phyloP scores from a whole-genome alignment of 1,140 invertebrate genomes.

The Episyrphus balteatus region DNA sequence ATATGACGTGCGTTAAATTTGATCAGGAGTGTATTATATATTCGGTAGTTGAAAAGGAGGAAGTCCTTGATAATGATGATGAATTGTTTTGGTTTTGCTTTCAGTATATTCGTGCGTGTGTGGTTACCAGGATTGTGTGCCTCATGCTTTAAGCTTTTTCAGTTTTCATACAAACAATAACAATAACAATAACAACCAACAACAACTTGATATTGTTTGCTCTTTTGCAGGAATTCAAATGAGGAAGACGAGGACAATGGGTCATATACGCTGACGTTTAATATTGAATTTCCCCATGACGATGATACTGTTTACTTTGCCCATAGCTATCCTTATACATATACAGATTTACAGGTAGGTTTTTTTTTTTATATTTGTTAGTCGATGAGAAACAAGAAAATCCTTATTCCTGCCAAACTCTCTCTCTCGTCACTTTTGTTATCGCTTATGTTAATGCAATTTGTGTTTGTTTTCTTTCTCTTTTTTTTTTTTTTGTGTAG shows the following conservation, averaged over 20 bases:
- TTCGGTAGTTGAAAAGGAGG: too few species aligned
- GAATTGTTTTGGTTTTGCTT: too few species aligned
- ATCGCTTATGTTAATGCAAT: slow-evolving; percentile 5
- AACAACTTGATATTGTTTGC: slow-evolving; percentile 1
- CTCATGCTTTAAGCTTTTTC: too few species aligned
- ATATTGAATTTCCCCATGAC: slow-evolving; percentile 79
- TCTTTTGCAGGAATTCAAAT: slow-evolving; percentile 17
- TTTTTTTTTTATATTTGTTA: slow-evolving; percentile 1
- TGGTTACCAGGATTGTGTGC: too few species aligned
- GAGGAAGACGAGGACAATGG: slow-evolving; percentile 37
- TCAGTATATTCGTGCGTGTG: too few species aligned
- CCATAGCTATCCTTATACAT: slow-evolving; percentile 95
- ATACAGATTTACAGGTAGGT: slow-evolving; percentile 62
- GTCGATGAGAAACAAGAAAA: background rate
- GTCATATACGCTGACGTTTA: slow-evolving; percentile 86
- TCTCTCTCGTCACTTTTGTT: background rate
- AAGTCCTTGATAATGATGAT: too few species aligned
- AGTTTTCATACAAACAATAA: background rate
- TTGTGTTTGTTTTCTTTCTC: slow-evolving; percentile 9
- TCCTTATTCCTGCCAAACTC: too few species aligned
- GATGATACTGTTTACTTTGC: slow-evolving; percentile 89
- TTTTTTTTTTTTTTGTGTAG: slow-evolving; percentile 26
- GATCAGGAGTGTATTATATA: too few species aligned
- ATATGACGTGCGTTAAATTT: too few species aligned
- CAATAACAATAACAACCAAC: background rate